phyloP scores from a whole-genome alignment of 1,140 invertebrate species.

The Aporrectodea caliginosa region DNA sequence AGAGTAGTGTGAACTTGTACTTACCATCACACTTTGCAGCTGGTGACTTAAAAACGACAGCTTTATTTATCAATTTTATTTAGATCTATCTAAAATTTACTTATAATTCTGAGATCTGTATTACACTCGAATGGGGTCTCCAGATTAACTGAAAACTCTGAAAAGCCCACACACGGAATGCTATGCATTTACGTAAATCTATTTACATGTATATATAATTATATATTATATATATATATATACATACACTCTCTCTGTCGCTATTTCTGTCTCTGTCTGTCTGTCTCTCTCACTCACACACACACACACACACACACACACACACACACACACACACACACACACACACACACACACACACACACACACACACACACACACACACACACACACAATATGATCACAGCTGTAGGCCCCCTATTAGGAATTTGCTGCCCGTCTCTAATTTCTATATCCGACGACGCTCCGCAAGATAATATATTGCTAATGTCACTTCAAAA shows the following conservation, averaged over 20 bases:
- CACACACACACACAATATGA: conserved; percentile 22
- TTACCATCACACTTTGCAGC: too few relatives aligned
- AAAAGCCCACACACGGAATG: too few relatives aligned
- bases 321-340: conserved; percentile 29
- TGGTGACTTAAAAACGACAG: too few relatives aligned
- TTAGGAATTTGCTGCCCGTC: too few relatives aligned
- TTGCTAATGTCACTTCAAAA: not conserved
- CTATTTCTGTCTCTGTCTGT: not conserved
- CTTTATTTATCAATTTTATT: too few relatives aligned
- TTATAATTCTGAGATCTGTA: too few relatives aligned
- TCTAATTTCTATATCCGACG: too few relatives aligned
- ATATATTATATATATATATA: not conserved
- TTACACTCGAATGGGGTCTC: too few relatives aligned
- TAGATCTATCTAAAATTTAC: too few relatives aligned
- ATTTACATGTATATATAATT: not conserved
- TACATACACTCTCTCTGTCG: not conserved
- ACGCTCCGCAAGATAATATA: not conserved
- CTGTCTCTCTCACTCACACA: not conserved
- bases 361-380: conserved; percentile 28
- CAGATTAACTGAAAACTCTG: too few relatives aligned
- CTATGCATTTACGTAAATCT: not conserved
- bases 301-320: conserved; percentile 23
- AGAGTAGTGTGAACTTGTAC: too few relatives aligned
- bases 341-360: conserved; percentile 30
- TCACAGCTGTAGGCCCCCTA: not conserved